Evolutionary conservation across 2,888 invertebrate genomes (phyloP).

Genomic region (Cinara cedri): DNA sequence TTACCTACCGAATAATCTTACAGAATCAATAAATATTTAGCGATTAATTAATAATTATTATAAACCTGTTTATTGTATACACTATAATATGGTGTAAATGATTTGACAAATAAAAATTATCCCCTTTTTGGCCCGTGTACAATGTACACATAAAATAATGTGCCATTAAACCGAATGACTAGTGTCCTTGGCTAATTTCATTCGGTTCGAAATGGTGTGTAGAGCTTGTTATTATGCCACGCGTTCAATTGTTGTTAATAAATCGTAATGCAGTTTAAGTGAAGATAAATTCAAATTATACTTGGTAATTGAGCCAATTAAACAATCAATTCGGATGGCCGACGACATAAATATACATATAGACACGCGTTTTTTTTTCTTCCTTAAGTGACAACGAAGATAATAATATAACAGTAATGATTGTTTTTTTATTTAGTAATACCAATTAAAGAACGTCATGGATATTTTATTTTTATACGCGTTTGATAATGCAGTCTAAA

Average conservation of each 20-base stretch:
- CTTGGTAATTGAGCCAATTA: slow-evolving; percentile 57
- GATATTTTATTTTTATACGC: background rate
- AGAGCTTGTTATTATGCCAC: slow-evolving; percentile 47
- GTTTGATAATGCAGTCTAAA: background rate
- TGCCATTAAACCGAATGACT: slow-evolving; percentile 35
- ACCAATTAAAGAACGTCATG: background rate
- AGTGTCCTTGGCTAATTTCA: slow-evolving; percentile 55
- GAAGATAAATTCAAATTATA: slow-evolving; percentile 57
- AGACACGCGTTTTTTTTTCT: slow-evolving; percentile 21
- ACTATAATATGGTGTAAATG: no score
- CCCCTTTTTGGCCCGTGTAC: background rate
- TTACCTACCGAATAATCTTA: no score
- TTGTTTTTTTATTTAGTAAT: slow-evolving; percentile 13
- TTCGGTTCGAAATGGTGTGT: slow-evolving; percentile 46
- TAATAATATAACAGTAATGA: slow-evolving; percentile 34
- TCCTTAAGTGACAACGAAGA: slow-evolving; percentile 40
- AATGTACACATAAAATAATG: slow-evolving; percentile 20
- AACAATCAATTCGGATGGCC: slow-evolving; percentile 53
- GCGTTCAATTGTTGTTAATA: slow-evolving; percentile 57
- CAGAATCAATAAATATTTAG: no score
- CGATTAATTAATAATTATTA: no score
- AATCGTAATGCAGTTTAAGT: slow-evolving; percentile 57
- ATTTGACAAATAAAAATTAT: slow-evolving; percentile 8
- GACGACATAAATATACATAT: slow-evolving; percentile 18
- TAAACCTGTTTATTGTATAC: no score